These are phyloP conservation scores for Plestiodon gilberti DNA, from an alignment of 2,113 vertebrate species.

Conservation along the genomic window DNA sequence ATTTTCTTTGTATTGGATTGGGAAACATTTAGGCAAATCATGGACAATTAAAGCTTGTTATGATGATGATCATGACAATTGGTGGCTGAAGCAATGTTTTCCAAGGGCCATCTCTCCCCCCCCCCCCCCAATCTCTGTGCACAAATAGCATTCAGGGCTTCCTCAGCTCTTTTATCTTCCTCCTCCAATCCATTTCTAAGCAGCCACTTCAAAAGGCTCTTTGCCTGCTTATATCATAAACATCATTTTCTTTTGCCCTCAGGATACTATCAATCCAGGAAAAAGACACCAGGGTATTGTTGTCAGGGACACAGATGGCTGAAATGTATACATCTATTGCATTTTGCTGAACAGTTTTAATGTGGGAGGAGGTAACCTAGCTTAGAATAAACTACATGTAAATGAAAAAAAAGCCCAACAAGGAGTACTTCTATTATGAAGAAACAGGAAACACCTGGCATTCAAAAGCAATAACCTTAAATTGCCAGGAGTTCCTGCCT, in stretches of 20 bases:
- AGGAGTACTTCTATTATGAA: constrained; percentile 31
- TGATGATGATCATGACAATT: neutral
- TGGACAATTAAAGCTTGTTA: neutral
- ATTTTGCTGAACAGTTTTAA: constrained; percentile 47
- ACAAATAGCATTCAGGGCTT: constrained; percentile 5
- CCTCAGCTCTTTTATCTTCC: constrained; percentile 34
- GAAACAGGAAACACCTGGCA: constrained; percentile 49
- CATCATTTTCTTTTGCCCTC: constrained; percentile 52
- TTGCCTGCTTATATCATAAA: constrained; percentile 50
- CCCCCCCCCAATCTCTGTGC: neutral
- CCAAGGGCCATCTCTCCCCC: neutral
- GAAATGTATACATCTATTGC: constrained; percentile 36
- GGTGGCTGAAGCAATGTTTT: constrained; percentile 16
- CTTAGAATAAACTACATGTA: constrained; percentile 30
- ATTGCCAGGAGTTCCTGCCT: constrained; percentile 36
- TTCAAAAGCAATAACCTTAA: constrained; percentile 45
- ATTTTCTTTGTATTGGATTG: neutral
- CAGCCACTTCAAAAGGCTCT: constrained; percentile 53
- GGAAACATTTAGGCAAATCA: neutral
- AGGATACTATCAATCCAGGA: constrained; percentile 38
- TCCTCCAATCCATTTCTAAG: constrained; percentile 43
- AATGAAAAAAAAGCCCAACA: constrained; percentile 38
- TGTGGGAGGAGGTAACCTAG: constrained; percentile 31
- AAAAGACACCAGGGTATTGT: constrained; percentile 39
- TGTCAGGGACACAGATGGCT: constrained; percentile 54